A percentile compares a stretch with the other conserved stretches of the same genome.
Evolutionary conservation across 2,113 vertebrate species (phyloP).

Genomic region (Sardina pilchardus): DNA sequence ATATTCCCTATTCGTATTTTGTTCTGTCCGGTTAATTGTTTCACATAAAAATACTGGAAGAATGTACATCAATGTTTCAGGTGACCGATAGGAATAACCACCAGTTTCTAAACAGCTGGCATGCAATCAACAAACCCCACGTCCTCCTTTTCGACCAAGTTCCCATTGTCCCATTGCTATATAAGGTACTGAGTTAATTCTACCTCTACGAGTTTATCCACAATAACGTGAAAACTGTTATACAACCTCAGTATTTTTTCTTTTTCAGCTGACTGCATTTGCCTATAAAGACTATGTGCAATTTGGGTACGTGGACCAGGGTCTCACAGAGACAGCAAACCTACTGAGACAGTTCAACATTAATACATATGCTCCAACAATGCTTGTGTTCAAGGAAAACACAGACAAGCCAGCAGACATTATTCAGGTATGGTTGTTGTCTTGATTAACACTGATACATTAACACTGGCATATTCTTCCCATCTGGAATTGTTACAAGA

Average conservation of each 20-base stretch:
- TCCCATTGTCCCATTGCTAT: slow-evolving; percentile 79
- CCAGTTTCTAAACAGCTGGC: slow-evolving; percentile 87
- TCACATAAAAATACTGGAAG: neutral
- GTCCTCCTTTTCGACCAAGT: slow-evolving; percentile 92
- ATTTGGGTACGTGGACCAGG: slow-evolving; percentile 89
- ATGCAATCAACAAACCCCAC: slow-evolving; percentile 90
- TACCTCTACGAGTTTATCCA: neutral
- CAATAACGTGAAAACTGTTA: neutral
- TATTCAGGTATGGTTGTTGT: slow-evolving; percentile 78
- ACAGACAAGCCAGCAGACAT: slow-evolving; percentile 80
- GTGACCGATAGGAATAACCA: slow-evolving; percentile 89
- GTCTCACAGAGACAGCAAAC: slow-evolving; percentile 77
- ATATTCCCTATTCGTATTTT: neutral
- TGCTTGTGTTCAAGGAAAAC: slow-evolving; percentile 92
- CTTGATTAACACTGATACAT: neutral
- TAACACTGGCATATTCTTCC: neutral
- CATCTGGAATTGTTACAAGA: neutral
- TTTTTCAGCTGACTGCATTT: slow-evolving; percentile 84
- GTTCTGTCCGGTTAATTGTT: neutral
- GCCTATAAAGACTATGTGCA: slow-evolving; percentile 88
- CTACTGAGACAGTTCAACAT: slow-evolving; percentile 86
- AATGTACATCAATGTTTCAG: slow-evolving; percentile 59
- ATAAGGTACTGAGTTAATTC: slow-evolving; percentile 76
- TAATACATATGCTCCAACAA: slow-evolving; percentile 84
- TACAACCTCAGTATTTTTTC: neutral